Base-by-base conservation (phyloP, 2,888 invertebrate genomes). In the Marronus borbonicus region DNA sequence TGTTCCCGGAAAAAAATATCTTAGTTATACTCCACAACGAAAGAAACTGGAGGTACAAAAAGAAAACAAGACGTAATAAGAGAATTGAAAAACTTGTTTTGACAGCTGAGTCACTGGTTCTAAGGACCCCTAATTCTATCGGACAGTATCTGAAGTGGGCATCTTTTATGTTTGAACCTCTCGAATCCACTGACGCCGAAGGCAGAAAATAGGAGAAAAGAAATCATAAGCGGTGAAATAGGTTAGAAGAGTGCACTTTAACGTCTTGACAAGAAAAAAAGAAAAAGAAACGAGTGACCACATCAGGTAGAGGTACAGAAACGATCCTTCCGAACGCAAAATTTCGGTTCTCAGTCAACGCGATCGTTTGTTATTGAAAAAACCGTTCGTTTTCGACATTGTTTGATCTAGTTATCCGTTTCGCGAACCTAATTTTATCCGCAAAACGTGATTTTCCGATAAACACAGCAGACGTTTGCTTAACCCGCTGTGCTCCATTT, bases 61-160 rank as follows among this genome's bases (percentile, higher is more conserved):
- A 17, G 52, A 52, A 52, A 52, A 52, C 52, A 52, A 52, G 31
- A 14, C 52, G 52, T 31, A 31, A 31, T 31, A 31, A 52, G 5
- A 52, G 52, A 17, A 14, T 36, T 28, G 31, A 65, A 65, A 17
- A 65, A 39, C 17, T 36, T 65, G 36, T 65, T 65, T 65, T 65
- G 64, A 65, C 64, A 65, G 64, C 64, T 65, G 64, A 65, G 64
- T 65, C 64, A 39, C 39, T 65, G 12, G n/a, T 36, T n/a, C n/a
- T 65, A 65, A 65, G 64, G 36, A 36, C 17, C 36, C n/a, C 17
- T 52, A 52, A 52, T 52, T 14, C 52, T 52, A 17, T 14, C 14
- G 36, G 64, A 65, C 64, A n/a, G 64, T 65, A 39, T 65, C 64
- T 65, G n/a, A 36, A 65, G 36, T 65, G 36, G 8, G 36, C 64